These are phyloP conservation scores for Coturnix japonica DNA, from an alignment of 2,113 vertebrate genomes.

Conservation along the genomic window DNA sequence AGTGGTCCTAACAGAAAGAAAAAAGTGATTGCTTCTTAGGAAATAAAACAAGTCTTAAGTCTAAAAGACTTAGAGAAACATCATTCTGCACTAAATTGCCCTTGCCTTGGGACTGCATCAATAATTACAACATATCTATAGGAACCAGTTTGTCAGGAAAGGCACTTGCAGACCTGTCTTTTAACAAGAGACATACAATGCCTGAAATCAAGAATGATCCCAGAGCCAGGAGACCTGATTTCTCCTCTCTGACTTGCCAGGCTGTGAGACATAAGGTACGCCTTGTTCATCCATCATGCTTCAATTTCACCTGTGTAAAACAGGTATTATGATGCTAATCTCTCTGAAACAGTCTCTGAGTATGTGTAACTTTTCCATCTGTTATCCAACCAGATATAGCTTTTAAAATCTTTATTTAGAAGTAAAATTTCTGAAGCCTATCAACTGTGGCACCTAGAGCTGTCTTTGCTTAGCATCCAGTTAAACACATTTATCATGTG, in stretches of 20 bases:
- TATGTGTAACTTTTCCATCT: background rate
- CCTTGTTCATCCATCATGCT: background rate
- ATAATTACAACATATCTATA: background rate
- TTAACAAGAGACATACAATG: background rate
- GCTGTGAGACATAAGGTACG: background rate
- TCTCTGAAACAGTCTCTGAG: background rate
- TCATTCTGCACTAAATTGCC: background rate
- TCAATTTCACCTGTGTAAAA: background rate
- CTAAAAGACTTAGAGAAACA: background rate
- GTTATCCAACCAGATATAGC: background rate
- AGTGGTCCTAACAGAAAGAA: constrained; percentile 18
- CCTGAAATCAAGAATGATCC: background rate
- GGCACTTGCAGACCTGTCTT: background rate
- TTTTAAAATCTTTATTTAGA: background rate
- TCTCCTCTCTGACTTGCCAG: background rate
- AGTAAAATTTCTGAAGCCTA: background rate
- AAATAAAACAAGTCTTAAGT: background rate
- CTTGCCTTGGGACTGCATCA: background rate
- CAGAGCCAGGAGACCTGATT: background rate
- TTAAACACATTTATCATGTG: background rate
- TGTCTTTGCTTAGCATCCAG: background rate
- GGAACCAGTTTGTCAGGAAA: background rate
- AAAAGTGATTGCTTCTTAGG: constrained; percentile 1
- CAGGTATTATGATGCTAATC: background rate
- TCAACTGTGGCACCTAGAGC: background rate